These are phyloP conservation scores for Cyprinus carpio DNA, from an alignment of 2,113 vertebrate species.

Conservation along the genomic window DNA sequence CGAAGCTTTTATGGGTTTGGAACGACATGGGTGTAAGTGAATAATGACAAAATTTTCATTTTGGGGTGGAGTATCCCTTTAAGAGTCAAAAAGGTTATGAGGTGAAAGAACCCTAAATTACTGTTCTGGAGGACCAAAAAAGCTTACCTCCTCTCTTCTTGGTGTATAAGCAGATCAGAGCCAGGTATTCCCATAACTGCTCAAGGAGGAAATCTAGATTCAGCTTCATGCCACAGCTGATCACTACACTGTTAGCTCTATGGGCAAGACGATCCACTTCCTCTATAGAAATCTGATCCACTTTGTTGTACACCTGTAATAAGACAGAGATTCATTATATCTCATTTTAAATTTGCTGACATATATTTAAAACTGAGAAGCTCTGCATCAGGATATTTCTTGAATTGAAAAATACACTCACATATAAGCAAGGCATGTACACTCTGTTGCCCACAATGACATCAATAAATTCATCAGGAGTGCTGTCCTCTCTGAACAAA, in stretches of 20 bases:
- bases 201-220: conserved; percentile 96
- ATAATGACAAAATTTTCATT: too few species aligned
- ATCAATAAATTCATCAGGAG: conserved; percentile 95
- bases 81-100: not conserved
- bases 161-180: conserved; percentile 95
- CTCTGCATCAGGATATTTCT: not conserved
- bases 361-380: not conserved
- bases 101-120: not conserved
- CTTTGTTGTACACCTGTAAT: conserved; percentile 96
- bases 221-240: conserved; percentile 98
- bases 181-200: conserved; percentile 92
- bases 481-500: conserved; percentile 94
- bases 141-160: conserved; percentile 95
- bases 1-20: too few species aligned
- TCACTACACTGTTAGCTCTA: conserved; percentile 89
- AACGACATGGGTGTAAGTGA: too few species aligned
- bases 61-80: too few species aligned
- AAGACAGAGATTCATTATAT: not conserved
- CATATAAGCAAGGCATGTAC: conserved; percentile 98
- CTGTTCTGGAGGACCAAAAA: not conserved
- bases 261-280: conserved; percentile 93
- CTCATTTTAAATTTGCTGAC: not conserved
- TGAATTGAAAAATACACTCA: conserved; percentile 69
- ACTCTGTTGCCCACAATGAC: conserved; percentile 98
- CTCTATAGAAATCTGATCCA: conserved; percentile 98